Base-by-base conservation (phyloP, 2,113 vertebrate genomes). In the Pelecanus crispus region DNA sequence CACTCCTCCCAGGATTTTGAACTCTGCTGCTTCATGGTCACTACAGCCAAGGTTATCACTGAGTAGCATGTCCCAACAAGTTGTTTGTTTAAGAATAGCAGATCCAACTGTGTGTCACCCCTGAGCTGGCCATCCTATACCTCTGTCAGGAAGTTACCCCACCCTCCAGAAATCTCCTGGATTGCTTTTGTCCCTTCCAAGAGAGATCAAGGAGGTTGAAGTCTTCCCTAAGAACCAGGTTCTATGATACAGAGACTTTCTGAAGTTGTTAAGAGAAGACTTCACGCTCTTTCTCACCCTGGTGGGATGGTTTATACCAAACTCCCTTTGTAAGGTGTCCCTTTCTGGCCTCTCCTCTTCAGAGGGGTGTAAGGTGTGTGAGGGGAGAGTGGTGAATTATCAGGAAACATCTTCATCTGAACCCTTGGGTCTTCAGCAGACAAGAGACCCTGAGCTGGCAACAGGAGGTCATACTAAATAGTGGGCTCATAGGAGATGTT, bases 241-340 rank as follows among this genome's bases (percentile, higher is more conserved):
- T 63, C 8, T 67, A 29, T 17, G 31, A 45, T 22, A 26, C 7
- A 45, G 52, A 72, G 53, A 36, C 26, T 71, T 61, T 71, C 38
- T 55, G 19, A 85, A 49, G 45, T 45, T 80, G 12, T 56, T 80
- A 47, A 44, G 67, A 45, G 45, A 72, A 34, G 16, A 59, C 11
- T 20, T 72, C 45, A 31, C 13, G 21, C 5, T 52, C 50, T 84
- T 70, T 74, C 17, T 65, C 13, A 13, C 4, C 12, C 14, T 70
- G 14, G 10, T 71, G 26, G 14, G 5, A 5, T 53, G 47, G 4
- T 75, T 77, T 72, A 10, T 26, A 59, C 17, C 25, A n/a, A 56
- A 53, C 8, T 6, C 19, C 9, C 36, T 21, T 38, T 26, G n/a
- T 2, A 1, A 5, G 2, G 10, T 32, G 36, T 44, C 31, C 6